Conservation (phyloP, 2,888 invertebrate genomes). For the Platycheirus albimanus region DNA sequence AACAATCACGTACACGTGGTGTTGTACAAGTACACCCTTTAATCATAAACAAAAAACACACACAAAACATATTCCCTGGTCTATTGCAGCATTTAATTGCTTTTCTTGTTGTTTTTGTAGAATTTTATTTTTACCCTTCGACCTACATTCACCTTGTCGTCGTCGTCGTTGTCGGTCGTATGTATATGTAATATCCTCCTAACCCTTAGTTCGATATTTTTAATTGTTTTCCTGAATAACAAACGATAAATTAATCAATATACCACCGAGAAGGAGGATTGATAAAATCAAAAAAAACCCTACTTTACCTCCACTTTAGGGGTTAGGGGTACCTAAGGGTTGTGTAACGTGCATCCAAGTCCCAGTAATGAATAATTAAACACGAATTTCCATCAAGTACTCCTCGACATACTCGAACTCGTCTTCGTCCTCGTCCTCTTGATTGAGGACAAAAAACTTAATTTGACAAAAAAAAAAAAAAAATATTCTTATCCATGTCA, state of each 20-base stretch:
- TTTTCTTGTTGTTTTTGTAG: slow-evolving; percentile 38
- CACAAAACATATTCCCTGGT: slow-evolving; percentile 42
- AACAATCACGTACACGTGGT: slow-evolving; percentile 43
- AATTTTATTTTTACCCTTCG: slow-evolving; percentile 57
- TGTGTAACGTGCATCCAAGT: slow-evolving; percentile 12
- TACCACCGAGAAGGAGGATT: background rate
- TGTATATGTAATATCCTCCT: slow-evolving; percentile 5
- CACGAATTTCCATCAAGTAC: slow-evolving; percentile 54
- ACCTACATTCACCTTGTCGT: slow-evolving; percentile 60
- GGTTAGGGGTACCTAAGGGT: background rate
- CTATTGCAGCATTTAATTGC: slow-evolving; percentile 65
- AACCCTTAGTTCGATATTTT: slow-evolving; percentile 55
- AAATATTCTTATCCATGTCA: slow-evolving; percentile 48
- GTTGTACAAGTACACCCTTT: slow-evolving; percentile 7
- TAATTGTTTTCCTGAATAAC: slow-evolving; percentile 67
- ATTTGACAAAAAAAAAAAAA: too few relatives aligned
- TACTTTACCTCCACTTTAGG: slow-evolving; percentile 14
- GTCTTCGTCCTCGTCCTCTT: background rate
- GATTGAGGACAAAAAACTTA: background rate
- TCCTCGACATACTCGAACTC: background rate
- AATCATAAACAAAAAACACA: slow-evolving; percentile 38
- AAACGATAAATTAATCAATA: slow-evolving; percentile 68
- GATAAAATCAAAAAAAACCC: slow-evolving; percentile 35
- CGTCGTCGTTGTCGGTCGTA: too few relatives aligned
- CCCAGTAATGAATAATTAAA: slow-evolving; percentile 58